Conservation (phyloP, 1,140 invertebrate genomes). For the Neodiprion virginianus region DNA sequence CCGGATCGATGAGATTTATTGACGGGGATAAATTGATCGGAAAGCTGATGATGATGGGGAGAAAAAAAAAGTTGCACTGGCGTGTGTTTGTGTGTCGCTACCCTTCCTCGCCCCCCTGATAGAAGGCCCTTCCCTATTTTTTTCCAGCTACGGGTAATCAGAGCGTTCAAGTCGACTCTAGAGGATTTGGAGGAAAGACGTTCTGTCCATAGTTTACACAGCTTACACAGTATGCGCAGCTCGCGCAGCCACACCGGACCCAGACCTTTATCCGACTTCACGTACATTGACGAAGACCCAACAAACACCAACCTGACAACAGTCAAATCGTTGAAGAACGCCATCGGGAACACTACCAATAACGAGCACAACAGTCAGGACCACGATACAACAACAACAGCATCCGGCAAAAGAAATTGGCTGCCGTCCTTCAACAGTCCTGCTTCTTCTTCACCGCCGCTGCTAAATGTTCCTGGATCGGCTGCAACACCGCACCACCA, state of each 20-base stretch:
- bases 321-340: slow-evolving; percentile 49
- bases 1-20: no score
- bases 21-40: background rate
- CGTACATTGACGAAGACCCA: slow-evolving; percentile 90
- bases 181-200: slow-evolving; percentile 99
- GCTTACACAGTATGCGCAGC: slow-evolving; percentile 91
- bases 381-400: slow-evolving; percentile 41
- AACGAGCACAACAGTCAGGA: slow-evolving; percentile 47
- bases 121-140: slow-evolving; percentile 67
- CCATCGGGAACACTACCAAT: slow-evolving; percentile 43
- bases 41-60: background rate
- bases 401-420: slow-evolving; percentile 35
- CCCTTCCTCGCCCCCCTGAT: slow-evolving; percentile 58
- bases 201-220: slow-evolving; percentile 97
- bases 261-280: slow-evolving; percentile 86
- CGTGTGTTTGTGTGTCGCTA: slow-evolving; percentile 58
- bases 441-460: slow-evolving; percentile 54
- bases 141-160: slow-evolving; percentile 99
- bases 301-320: slow-evolving; percentile 62
- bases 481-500: slow-evolving; percentile 34
- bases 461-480: slow-evolving; percentile 55
- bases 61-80: background rate
- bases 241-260: slow-evolving; percentile 81
- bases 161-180: slow-evolving; percentile 99
- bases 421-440: slow-evolving; percentile 52